phyloP scores from a whole-genome alignment of 2,797 vertebrate genomes.

The Squalus acanthias region DNA sequence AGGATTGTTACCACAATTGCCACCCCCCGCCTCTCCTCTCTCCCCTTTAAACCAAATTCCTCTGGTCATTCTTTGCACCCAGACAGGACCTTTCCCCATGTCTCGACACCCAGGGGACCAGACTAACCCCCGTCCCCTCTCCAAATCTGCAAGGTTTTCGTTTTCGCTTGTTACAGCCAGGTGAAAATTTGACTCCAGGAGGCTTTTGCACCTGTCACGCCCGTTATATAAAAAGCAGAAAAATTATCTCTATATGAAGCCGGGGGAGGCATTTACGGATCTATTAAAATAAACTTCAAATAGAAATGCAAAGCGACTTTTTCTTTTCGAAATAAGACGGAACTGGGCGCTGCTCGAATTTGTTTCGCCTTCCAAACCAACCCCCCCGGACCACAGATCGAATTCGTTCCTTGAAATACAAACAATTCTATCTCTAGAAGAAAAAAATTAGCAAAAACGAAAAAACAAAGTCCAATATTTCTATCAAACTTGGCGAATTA shows the following conservation, averaged over 20 bases:
- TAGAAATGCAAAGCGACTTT: not conserved
- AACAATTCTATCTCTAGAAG: no score
- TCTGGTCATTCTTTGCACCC: not conserved
- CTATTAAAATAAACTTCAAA: not conserved
- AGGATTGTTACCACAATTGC: not conserved
- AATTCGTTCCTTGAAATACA: not conserved
- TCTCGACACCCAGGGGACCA: no score
- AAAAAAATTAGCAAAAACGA: not conserved
- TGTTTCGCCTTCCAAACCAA: not conserved
- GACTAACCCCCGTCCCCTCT: not conserved
- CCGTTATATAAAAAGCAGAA: not conserved
- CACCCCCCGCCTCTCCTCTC: not conserved
- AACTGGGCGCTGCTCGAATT: not conserved
- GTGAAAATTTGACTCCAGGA: not conserved
- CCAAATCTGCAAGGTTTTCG: no score
- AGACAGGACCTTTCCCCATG: not conserved
- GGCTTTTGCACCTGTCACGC: not conserved
- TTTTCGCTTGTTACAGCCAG: not conserved
- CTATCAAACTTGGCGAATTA: not conserved
- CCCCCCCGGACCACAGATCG: no score
- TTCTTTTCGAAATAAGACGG: not conserved
- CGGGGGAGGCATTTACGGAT: no score
- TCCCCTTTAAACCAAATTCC: not conserved
- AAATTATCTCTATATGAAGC: no score
- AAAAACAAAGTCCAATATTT: not conserved